A percentile compares a stretch with the other conserved stretches of the same genome.
phyloP scores from a whole-genome alignment of 2,113 vertebrate species.

The Pantherophis guttatus region DNA sequence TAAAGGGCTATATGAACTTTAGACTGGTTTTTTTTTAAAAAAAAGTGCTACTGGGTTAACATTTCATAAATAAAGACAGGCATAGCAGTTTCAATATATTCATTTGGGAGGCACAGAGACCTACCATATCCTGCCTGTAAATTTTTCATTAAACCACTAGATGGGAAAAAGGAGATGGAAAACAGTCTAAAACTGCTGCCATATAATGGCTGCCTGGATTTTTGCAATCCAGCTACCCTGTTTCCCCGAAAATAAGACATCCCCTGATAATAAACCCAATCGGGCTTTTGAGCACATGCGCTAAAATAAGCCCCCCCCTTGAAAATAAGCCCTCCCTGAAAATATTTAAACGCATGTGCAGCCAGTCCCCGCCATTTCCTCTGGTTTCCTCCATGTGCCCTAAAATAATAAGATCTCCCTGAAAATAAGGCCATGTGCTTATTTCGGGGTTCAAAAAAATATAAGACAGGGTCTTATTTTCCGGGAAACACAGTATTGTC shows the following conservation, averaged over 20 bases:
- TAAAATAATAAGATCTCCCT: too few species aligned
- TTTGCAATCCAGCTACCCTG: background rate
- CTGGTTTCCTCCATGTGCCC: too few species aligned
- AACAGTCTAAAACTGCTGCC: background rate
- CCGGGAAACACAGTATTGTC: background rate
- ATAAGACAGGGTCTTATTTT: too few species aligned
- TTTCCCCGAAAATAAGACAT: too few species aligned
- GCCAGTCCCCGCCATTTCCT: too few species aligned
- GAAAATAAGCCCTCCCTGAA: too few species aligned
- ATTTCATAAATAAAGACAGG: background rate
- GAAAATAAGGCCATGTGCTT: too few species aligned
- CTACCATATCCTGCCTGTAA: background rate
- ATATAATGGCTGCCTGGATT: background rate
- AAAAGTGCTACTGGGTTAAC: background rate
- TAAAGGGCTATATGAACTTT: background rate
- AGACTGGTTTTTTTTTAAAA: background rate
- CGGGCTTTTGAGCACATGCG: too few species aligned
- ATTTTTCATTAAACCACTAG: background rate
- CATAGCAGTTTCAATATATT: background rate
- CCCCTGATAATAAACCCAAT: too few species aligned
- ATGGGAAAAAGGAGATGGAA: background rate
- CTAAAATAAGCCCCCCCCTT: too few species aligned
- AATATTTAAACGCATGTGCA: too few species aligned
- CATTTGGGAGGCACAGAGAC: background rate
- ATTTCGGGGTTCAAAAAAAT: too few species aligned